Evolutionary conservation across 2,113 vertebrate species (phyloP).

Genomic region (Nycticorax nycticorax): DNA sequence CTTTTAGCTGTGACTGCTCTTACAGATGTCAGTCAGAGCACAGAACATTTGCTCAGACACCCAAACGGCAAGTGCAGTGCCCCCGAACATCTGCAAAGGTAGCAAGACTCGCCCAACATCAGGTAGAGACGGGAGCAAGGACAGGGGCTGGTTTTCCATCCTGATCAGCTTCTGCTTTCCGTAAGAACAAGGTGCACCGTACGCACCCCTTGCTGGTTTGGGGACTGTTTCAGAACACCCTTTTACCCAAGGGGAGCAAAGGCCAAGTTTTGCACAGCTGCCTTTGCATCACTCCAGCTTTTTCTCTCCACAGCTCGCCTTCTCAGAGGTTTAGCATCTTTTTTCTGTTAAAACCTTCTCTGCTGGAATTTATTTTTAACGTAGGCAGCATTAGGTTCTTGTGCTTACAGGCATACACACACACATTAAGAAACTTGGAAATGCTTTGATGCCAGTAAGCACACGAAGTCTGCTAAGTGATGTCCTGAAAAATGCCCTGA

Average conservation of each 20-base stretch:
- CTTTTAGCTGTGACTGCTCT: neutral
- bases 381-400: neutral
- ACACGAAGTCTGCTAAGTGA: neutral
- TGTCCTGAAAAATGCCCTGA: neutral
- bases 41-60: fast-evolving
- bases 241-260: neutral
- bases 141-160: neutral
- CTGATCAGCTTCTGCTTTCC: neutral
- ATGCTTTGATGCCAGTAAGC: neutral
- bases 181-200: neutral
- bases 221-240: neutral
- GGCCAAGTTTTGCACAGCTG: neutral
- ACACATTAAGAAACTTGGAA: neutral
- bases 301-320: neutral
- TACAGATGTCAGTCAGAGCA: neutral
- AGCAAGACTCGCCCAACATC: neutral
- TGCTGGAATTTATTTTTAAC: neutral
- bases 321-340: neutral
- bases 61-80: no score
- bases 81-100: neutral
- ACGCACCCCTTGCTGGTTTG: neutral
- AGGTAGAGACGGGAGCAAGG: neutral
- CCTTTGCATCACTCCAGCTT: neutral
- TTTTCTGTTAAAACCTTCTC: neutral
- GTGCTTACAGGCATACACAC: neutral